These are phyloP conservation scores for Magallana gigas DNA, from an alignment of 1,140 invertebrate species.

Conservation along the genomic window DNA sequence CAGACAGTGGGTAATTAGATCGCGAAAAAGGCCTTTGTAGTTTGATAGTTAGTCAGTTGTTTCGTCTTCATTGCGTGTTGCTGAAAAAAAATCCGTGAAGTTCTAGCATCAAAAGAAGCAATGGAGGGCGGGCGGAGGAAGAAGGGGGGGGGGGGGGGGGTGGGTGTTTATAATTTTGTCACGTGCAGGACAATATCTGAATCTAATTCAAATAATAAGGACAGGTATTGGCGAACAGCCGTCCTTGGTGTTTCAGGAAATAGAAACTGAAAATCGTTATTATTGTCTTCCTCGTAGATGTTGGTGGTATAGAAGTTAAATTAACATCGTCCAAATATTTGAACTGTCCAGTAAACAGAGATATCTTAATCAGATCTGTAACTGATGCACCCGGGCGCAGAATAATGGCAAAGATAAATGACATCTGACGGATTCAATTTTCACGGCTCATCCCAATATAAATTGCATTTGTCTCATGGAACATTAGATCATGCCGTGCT, in stretches of 20 bases:
- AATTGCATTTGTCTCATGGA: slow-evolving; percentile 31
- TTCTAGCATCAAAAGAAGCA: background rate
- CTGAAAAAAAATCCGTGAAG: background rate
- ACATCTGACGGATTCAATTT: background rate
- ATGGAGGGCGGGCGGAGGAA: background rate
- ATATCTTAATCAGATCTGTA: background rate
- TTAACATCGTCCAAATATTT: too few species aligned
- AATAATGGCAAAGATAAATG: slow-evolving; percentile 28
- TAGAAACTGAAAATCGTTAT: background rate
- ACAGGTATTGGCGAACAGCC: background rate
- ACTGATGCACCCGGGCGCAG: background rate
- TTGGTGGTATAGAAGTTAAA: too few species aligned
- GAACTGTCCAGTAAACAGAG: background rate
- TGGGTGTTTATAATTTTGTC: background rate
- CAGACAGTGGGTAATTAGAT: slow-evolving; percentile 16
- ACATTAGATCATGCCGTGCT: background rate
- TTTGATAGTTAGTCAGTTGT: background rate
- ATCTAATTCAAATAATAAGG: slow-evolving; percentile 24
- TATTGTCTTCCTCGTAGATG: too few species aligned
- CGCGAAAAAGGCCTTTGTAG: background rate
- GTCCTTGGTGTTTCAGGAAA: background rate
- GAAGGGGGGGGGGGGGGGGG: background rate
- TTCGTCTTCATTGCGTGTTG: slow-evolving; percentile 32
- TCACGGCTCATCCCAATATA: slow-evolving; percentile 8
- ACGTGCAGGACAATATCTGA: background rate